Evolutionary conservation across 30 jellyfish, hydroid and myxozoan genomes (phyloP).

Genomic region (Nemopilema nomurai): DNA sequence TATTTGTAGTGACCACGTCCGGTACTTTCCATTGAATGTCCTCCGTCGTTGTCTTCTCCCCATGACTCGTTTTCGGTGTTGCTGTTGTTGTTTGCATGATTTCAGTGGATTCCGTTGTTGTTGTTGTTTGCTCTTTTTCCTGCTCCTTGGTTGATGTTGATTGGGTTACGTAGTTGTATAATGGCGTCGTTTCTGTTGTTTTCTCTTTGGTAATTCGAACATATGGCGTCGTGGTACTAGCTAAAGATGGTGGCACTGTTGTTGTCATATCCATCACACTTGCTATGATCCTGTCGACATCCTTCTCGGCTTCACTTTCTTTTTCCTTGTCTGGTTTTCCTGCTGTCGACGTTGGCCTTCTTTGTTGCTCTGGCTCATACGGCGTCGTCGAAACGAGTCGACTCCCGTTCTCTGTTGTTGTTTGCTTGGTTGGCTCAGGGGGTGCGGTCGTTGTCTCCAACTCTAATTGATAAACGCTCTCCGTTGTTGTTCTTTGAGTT

Average conservation of each 20-base stretch:
- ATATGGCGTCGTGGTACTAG: constrained; percentile 37
- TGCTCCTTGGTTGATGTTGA: neutral
- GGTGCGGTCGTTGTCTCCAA: constrained; percentile 25
- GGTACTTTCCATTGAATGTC: constrained; percentile 48
- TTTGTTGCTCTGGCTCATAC: neutral
- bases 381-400: constrained; percentile 1
- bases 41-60: constrained; percentile 43
- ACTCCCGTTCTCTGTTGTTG: constrained; percentile 32
- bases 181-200: constrained; percentile 25
- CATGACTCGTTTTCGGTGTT: constrained; percentile 18
- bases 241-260: constrained; percentile 6
- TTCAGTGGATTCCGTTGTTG: constrained; percentile 22
- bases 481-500: constrained; percentile 36
- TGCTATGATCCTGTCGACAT: constrained; percentile 44
- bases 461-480: neutral
- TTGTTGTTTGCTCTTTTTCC: neutral
- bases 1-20: constrained; percentile 33
- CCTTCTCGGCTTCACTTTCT: constrained; percentile 41
- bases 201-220: neutral
- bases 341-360: neutral
- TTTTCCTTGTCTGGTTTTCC: constrained; percentile 10
- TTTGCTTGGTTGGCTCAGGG: neutral
- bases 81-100: constrained; percentile 1
- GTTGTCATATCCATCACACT: constrained; percentile 61
- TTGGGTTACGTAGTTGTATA: constrained; percentile 1